Evolutionary conservation across 2,113 vertebrate species (phyloP).

Genomic region (Neopipo cinnamomea): DNA sequence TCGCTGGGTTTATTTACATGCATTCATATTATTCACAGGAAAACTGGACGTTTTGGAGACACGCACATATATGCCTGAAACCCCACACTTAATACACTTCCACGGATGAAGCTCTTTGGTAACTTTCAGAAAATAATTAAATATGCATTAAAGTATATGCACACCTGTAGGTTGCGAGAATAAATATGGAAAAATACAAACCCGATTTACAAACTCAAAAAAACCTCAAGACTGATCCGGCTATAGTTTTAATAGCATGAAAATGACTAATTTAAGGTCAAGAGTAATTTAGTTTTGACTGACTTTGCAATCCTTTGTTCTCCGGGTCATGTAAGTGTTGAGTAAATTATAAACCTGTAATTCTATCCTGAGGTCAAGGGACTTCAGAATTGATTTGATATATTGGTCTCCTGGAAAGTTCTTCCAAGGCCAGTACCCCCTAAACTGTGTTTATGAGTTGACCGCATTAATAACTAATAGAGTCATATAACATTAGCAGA

Average conservation of each 20-base stretch:
- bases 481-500: slow-evolving; percentile 11
- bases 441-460: slow-evolving; percentile 47
- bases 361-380: slow-evolving; percentile 55
- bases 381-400: slow-evolving; percentile 56
- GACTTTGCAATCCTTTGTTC: slow-evolving; percentile 55
- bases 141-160: background rate
- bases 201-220: background rate
- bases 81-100: background rate
- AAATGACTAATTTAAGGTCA: slow-evolving; percentile 53
- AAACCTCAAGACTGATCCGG: background rate
- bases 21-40: background rate
- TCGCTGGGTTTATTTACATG: background rate
- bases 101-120: background rate
- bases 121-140: background rate
- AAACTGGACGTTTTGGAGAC: background rate
- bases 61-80: background rate
- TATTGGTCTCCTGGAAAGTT: slow-evolving; percentile 46
- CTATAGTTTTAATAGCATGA: slow-evolving; percentile 11
- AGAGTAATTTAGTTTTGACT: slow-evolving; percentile 47
- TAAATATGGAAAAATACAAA: background rate
- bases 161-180: background rate
- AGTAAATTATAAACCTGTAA: slow-evolving; percentile 67
- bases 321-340: slow-evolving; percentile 54
- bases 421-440: slow-evolving; percentile 40
- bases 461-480: slow-evolving; percentile 50